A percentile compares a stretch with the other conserved stretches of the same genome.
Conservation (phyloP, 2,113 vertebrate species). For the Salvelinus alpinus region DNA sequence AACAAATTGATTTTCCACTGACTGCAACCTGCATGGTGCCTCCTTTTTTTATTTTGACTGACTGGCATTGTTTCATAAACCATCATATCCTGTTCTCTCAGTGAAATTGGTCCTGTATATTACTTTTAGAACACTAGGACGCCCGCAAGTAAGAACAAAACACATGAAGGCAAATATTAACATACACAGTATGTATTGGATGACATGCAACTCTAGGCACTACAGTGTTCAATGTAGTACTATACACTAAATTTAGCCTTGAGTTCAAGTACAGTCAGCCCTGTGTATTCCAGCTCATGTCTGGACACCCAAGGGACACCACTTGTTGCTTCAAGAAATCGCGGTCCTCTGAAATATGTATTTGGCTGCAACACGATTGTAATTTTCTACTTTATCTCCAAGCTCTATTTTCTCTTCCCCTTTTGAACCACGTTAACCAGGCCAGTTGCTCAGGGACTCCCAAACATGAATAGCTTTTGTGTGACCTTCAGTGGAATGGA, state of each 20-base stretch:
- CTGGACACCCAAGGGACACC: too few relatives aligned
- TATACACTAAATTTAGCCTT: too few relatives aligned
- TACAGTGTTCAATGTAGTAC: too few relatives aligned
- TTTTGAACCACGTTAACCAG: slow-evolving; percentile 58
- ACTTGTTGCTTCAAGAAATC: not conserved
- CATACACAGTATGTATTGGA: too few relatives aligned
- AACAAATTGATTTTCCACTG: slow-evolving; percentile 18
- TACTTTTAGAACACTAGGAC: too few relatives aligned
- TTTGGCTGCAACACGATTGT: slow-evolving; percentile 26
- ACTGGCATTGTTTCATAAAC: not conserved
- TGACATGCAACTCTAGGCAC: too few relatives aligned
- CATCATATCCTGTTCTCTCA: not conserved
- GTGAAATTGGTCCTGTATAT: not conserved
- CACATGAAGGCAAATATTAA: too few relatives aligned
- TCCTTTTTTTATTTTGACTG: not conserved
- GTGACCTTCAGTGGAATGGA: slow-evolving; percentile 34
- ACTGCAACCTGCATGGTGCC: not conserved
- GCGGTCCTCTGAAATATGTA: not conserved
- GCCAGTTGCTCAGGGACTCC: slow-evolving; percentile 62
- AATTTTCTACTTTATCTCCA: slow-evolving; percentile 11
- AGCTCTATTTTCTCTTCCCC: not conserved
- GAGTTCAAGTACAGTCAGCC: too few relatives aligned
- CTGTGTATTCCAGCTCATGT: too few relatives aligned
- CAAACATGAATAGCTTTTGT: slow-evolving; percentile 38
- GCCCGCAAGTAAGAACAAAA: too few relatives aligned